Base-by-base conservation (phyloP, 2,113 vertebrate species). In the Microtus montanus region DNA sequence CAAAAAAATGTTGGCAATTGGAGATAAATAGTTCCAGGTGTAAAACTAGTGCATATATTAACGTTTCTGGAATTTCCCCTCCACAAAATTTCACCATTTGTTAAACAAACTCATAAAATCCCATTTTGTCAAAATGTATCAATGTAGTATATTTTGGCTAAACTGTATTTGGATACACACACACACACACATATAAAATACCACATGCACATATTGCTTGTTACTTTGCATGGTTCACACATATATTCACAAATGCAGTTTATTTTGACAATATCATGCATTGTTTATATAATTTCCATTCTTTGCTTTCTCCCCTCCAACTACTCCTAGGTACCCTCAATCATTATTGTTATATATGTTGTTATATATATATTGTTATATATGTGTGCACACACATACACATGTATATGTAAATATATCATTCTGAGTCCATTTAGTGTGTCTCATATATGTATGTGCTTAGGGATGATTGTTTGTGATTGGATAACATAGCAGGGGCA, bases 21-120 rank as follows among this genome's bases (percentile, higher is more conserved):
- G 84, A 4, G 26, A 84, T 95, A 96, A 97, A 91, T 94, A 95
- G 49, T 80, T 96, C 74, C 87, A 97, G 84, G 91, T 85, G 10
- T 77, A 93, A 70, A 94, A 73, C 11, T 87, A 85, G 52, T 73
- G 2, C 17, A 15, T 71, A 66, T 49, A 86, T 89, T 95, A 74
- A 95, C 44, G 30, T 80, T 94, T 97, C 80, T 85, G 26, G 17
- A 94, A 84, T 66, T 41, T 92, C 3, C 4, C 15, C 85, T 84
- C 12, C 20, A 63, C 52, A 89, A 92, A 47, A 83, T 54, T 44
- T 80, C 74, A 71, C 91, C 38, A 73, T 71, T 84, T 64, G 58
- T 41, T 93, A 95, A 92, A 83, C 47, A 66, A 20, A 20, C 28
- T 92, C 13, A 26, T 54, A 89, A 78, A 79, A 91, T 91, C 19